A percentile compares a stretch with the other conserved stretches of the same genome.
Evolutionary conservation across 2,888 invertebrate species (phyloP).

Genomic region (Laspeyria flexula): DNA sequence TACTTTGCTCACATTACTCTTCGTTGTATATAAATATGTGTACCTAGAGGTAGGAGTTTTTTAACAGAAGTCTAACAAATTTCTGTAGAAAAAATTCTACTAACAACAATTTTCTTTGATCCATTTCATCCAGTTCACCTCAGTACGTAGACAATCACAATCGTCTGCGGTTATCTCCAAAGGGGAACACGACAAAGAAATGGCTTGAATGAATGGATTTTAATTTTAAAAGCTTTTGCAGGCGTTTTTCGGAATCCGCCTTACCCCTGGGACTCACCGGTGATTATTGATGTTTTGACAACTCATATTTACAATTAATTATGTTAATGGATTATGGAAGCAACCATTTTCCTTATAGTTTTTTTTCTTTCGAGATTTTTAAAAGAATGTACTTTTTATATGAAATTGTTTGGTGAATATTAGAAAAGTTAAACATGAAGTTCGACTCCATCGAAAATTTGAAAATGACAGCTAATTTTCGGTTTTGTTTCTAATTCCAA

Average conservation of each 20-base stretch:
- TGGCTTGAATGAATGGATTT: slow-evolving; percentile 75
- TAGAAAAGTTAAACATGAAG: too few relatives aligned
- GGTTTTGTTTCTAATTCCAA: too few relatives aligned
- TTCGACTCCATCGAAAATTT: too few relatives aligned
- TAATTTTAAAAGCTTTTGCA: slow-evolving; percentile 84
- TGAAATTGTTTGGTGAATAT: too few relatives aligned
- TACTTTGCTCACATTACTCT: too few relatives aligned
- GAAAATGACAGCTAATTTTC: too few relatives aligned
- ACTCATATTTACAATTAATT: slow-evolving; percentile 61
- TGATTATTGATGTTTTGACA: slow-evolving; percentile 84
- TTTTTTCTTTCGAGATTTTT: background rate
- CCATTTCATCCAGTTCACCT: slow-evolving; percentile 38
- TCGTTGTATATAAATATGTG: too few relatives aligned
- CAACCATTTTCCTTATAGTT: too few relatives aligned
- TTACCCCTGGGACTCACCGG: slow-evolving; percentile 63
- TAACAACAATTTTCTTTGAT: background rate
- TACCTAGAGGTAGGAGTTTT: too few relatives aligned
- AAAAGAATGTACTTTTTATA: too few relatives aligned
- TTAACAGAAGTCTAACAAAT: too few relatives aligned
- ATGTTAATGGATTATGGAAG: slow-evolving; percentile 60
- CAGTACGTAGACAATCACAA: slow-evolving; percentile 58
- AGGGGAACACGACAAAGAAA: slow-evolving; percentile 78
- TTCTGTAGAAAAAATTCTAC: too few relatives aligned
- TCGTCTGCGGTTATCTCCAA: slow-evolving; percentile 61
- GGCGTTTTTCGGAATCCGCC: slow-evolving; percentile 71